Evolutionary conservation across 2,113 vertebrate genomes (phyloP).

Genomic region (Brachypodius melanocephalos): DNA sequence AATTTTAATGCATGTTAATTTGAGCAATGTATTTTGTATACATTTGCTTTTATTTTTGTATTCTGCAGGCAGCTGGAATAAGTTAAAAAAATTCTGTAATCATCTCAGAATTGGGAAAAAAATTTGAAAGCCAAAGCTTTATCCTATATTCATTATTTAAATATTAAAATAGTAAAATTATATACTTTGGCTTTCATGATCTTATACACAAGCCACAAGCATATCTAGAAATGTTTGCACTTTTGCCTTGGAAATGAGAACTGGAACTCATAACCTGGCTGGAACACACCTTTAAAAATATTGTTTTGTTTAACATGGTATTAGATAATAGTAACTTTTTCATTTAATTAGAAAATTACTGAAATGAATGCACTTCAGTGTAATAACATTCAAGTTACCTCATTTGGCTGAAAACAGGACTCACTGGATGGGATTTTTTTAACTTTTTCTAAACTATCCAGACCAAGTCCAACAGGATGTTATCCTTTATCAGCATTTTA

Average conservation of each 20-base stretch:
- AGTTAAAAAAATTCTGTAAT: background rate
- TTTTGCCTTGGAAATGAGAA: background rate
- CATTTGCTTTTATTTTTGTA: slow-evolving; percentile 10
- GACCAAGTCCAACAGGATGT: background rate
- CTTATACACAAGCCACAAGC: background rate
- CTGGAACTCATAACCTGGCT: background rate
- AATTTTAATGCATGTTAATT: background rate
- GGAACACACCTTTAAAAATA: background rate
- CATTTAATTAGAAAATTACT: background rate
- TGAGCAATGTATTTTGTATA: slow-evolving; percentile 12
- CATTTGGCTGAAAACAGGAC: background rate
- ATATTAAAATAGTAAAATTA: background rate
- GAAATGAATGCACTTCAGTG: background rate
- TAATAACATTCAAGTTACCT: background rate
- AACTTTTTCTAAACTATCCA: background rate
- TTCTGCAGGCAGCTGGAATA: background rate
- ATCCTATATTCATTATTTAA: background rate
- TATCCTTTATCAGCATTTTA: background rate
- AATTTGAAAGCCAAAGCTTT: background rate
- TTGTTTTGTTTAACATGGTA: background rate
- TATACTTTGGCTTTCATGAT: background rate
- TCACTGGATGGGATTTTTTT: background rate
- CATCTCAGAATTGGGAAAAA: background rate
- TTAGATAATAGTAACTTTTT: background rate
- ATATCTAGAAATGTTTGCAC: background rate